Evolutionary conservation across 2,113 vertebrate genomes (phyloP).

Genomic region (Delphinapterus leucas): DNA sequence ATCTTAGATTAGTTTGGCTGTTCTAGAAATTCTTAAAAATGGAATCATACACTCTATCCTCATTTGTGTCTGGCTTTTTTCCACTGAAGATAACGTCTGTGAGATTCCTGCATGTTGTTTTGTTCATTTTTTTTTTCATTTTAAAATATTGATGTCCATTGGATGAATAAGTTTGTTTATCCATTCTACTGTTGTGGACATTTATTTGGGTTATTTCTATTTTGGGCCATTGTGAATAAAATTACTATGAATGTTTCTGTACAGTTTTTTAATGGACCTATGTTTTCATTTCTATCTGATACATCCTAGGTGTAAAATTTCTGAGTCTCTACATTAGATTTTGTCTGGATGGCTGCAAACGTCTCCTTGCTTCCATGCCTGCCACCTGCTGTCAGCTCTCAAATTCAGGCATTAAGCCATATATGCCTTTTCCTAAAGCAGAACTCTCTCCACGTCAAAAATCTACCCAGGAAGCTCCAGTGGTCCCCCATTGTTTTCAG

Average conservation of each 20-base stretch:
- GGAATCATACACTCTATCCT: neutral
- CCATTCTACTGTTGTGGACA: neutral
- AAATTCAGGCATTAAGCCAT: neutral
- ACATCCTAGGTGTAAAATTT: neutral
- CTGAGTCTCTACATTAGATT: neutral
- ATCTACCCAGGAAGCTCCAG: neutral
- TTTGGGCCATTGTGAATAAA: neutral
- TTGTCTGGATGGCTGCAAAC: neutral
- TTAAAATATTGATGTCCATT: neutral
- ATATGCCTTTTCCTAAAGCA: neutral
- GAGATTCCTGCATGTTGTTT: neutral
- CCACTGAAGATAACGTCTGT: neutral
- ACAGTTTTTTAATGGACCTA: neutral
- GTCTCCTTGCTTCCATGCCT: neutral
- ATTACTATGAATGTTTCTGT: neutral
- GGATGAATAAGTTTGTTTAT: neutral
- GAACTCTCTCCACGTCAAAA: neutral
- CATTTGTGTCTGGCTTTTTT: neutral
- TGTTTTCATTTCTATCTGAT: neutral
- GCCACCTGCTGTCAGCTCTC: neutral
- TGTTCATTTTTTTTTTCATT: neutral
- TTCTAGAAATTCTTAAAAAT: neutral
- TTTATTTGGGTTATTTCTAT: neutral
- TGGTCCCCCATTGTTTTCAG: neutral
- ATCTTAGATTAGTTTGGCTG: neutral